phyloP scores from a whole-genome alignment of 2,888 invertebrate genomes.

The Cryptus armator region DNA sequence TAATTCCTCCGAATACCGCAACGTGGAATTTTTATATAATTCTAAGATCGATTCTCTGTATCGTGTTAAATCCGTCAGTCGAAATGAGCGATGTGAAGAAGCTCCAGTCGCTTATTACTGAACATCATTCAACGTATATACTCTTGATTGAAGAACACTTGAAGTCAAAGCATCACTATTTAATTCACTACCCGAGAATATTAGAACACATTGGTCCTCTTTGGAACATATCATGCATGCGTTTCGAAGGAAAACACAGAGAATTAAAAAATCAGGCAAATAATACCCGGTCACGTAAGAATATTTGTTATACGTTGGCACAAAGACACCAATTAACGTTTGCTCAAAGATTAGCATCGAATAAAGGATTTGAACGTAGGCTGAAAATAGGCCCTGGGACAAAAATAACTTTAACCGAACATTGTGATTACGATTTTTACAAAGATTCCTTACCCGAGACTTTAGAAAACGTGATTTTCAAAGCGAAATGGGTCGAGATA shows the following conservation, averaged over 20 bases:
- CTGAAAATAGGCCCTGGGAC: conserved; percentile 29
- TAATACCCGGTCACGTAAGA: conserved; percentile 25
- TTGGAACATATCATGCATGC: conserved; percentile 55
- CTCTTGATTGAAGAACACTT: conserved; percentile 14
- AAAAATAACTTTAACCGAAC: conserved; percentile 1
- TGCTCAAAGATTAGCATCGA: conserved; percentile 48
- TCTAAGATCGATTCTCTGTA: conserved; percentile 12
- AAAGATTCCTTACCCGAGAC: conserved; percentile 2
- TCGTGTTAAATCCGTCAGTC: conserved; percentile 23
- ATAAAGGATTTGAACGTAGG: conserved; percentile 54
- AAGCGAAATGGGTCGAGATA: conserved; percentile 28
- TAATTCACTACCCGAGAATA: conserved; percentile 62
- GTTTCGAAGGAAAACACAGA: background rate
- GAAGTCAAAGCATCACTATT: conserved; percentile 57
- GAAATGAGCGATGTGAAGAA: background rate
- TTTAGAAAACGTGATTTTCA: conserved; percentile 9
- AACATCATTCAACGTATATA: conserved; percentile 24
- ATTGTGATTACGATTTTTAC: conserved; percentile 10
- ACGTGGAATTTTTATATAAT: conserved; percentile 23
- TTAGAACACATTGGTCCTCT: conserved; percentile 57
- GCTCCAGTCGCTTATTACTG: conserved; percentile 6
- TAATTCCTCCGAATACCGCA: conserved; percentile 27
- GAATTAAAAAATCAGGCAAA: too few relatives aligned
- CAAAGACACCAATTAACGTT: conserved; percentile 55
- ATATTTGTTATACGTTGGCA: conserved; percentile 57